phyloP scores from a whole-genome alignment of 2,113 vertebrate genomes.

The Conger conger region DNA sequence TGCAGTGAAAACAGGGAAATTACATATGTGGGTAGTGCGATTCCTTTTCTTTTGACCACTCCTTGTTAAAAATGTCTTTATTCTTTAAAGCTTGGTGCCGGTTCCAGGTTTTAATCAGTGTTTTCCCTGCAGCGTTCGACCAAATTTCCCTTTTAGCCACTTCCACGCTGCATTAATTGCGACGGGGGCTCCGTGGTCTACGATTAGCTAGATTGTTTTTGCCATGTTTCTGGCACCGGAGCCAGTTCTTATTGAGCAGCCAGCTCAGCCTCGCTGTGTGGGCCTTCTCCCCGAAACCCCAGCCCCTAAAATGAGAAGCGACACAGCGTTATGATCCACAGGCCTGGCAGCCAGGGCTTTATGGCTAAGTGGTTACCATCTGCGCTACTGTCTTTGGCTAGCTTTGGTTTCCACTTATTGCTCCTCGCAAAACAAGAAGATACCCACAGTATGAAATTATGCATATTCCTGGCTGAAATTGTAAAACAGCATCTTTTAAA shows the following conservation, averaged over 20 bases:
- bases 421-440: background rate
- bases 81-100: background rate
- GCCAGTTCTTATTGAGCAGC: background rate
- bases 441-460: background rate
- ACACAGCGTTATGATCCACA: background rate
- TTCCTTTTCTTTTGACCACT: background rate
- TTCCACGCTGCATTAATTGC: constrained; percentile 17
- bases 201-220: constrained; percentile 11
- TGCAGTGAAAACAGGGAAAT: background rate
- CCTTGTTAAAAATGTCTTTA: background rate
- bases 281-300: background rate
- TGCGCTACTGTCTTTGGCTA: background rate
- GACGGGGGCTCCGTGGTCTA: background rate
- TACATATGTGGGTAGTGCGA: background rate
- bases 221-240: background rate
- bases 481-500: background rate
- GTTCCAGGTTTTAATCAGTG: background rate
- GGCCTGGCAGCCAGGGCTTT: background rate
- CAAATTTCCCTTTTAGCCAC: constrained; percentile 4
- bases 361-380: background rate
- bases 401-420: background rate
- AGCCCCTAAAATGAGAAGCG: background rate
- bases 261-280: constrained; percentile 8
- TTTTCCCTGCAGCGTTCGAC: background rate
- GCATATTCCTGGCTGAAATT: background rate